phyloP scores from a whole-genome alignment of 2,888 invertebrate genomes.

The Petrolisthes manimaculis region DNA sequence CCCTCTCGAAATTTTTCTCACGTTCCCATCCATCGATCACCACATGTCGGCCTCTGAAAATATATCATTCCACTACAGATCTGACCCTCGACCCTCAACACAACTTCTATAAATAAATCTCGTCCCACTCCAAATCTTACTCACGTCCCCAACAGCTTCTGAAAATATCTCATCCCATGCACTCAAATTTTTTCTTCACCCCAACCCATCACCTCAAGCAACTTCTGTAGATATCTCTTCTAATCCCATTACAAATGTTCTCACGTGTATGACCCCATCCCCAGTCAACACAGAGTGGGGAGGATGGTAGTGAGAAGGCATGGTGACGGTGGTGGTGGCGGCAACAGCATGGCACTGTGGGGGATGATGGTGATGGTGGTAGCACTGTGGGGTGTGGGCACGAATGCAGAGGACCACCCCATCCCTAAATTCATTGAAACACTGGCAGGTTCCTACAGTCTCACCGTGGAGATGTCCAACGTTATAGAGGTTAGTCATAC shows the following conservation, averaged over 20 bases:
- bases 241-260: neutral
- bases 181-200: too few relatives aligned
- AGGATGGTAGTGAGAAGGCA: neutral
- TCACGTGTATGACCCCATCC: neutral
- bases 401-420: neutral
- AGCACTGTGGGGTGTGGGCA: neutral
- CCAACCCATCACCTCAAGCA: too few relatives aligned
- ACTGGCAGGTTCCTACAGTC: neutral
- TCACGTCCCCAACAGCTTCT: too few relatives aligned
- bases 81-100: too few relatives aligned
- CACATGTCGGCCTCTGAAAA: too few relatives aligned
- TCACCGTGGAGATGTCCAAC: neutral
- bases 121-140: too few relatives aligned
- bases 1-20: too few relatives aligned
- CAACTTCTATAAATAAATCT: too few relatives aligned
- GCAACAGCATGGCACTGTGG: neutral
- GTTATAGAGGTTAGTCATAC: neutral
- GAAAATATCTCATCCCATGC: too few relatives aligned
- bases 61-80: too few relatives aligned
- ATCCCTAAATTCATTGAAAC: neutral
- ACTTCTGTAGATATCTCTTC: too few relatives aligned
- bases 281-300: neutral
- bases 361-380: neutral
- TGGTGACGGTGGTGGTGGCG: neutral
- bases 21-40: too few relatives aligned